Percentiles rank a stretch among this genome's conserved stretches.
phyloP scores from a whole-genome alignment of 2,113 vertebrate species.

The Mustela nigripes region DNA sequence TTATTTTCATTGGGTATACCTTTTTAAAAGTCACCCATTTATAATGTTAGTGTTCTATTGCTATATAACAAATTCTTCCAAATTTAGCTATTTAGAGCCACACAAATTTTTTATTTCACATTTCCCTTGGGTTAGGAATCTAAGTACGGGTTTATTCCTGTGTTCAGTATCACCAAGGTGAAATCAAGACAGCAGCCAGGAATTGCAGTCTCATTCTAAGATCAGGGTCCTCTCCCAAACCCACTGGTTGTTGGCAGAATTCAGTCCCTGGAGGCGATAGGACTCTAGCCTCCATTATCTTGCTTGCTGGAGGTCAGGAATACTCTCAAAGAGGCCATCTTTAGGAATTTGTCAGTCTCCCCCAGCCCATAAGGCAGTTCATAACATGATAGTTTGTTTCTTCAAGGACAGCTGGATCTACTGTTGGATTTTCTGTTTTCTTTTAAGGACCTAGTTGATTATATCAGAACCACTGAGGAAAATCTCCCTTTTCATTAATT shows the following conservation, averaged over 20 bases:
- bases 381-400: not conserved
- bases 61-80: not conserved
- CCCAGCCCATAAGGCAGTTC: too few relatives aligned
- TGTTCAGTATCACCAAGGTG: not conserved
- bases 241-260: not conserved
- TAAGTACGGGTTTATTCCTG: not conserved
- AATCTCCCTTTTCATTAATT: conserved; percentile 2
- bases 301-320: not conserved
- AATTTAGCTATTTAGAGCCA: not conserved
- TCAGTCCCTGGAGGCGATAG: not conserved
- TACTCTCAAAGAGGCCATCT: not conserved
- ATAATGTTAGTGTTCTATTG: not conserved
- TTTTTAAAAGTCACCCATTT: not conserved
- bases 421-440: not conserved
- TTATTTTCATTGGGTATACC: not conserved
- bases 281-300: not conserved
- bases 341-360: not conserved
- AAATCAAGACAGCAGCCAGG: not conserved
- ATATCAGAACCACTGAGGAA: not conserved
- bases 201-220: not conserved
- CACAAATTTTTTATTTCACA: not conserved
- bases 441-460: not conserved
- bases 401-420: not conserved
- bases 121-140: not conserved
- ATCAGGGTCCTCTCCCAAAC: not conserved